A percentile compares a stretch with the other conserved stretches of the same genome.
Conservation (phyloP, 2,888 invertebrate genomes). For the Doris montereyensis region DNA sequence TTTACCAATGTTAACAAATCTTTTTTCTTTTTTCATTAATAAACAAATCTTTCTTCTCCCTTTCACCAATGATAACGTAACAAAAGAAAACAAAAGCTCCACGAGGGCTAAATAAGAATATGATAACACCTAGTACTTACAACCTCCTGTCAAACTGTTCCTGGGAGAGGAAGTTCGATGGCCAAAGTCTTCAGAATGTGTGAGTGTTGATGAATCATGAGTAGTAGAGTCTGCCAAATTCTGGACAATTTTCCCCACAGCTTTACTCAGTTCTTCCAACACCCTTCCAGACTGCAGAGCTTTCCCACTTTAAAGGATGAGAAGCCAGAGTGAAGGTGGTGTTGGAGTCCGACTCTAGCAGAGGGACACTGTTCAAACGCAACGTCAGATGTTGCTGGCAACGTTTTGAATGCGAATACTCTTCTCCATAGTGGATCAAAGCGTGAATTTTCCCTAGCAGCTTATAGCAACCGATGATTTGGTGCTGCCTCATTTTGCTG, state of each 20-base stretch:
- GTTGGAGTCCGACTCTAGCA: conserved; percentile 26
- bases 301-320: not conserved
- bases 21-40: too few species aligned
- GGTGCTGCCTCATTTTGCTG: not conserved
- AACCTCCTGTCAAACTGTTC: conserved; percentile 32
- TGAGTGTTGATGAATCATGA: too few species aligned
- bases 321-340: conserved; percentile 31
- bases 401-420: too few species aligned
- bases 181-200: too few species aligned
- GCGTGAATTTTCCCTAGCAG: not conserved
- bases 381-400: too few species aligned
- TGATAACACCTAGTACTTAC: conserved; percentile 30
- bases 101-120: not conserved
- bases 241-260: conserved; percentile 24
- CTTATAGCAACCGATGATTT: not conserved
- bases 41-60: too few species aligned
- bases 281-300: conserved; percentile 14
- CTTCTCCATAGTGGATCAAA: too few species aligned
- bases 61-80: too few species aligned
- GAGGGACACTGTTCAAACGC: too few species aligned
- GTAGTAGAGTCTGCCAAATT: conserved; percentile 2
- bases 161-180: conserved; percentile 21
- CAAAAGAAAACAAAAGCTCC: not conserved
- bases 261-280: not conserved
- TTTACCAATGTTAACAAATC: too few species aligned